phyloP scores from a whole-genome alignment of 2,888 invertebrate genomes.

The Diarsia brunnea region DNA sequence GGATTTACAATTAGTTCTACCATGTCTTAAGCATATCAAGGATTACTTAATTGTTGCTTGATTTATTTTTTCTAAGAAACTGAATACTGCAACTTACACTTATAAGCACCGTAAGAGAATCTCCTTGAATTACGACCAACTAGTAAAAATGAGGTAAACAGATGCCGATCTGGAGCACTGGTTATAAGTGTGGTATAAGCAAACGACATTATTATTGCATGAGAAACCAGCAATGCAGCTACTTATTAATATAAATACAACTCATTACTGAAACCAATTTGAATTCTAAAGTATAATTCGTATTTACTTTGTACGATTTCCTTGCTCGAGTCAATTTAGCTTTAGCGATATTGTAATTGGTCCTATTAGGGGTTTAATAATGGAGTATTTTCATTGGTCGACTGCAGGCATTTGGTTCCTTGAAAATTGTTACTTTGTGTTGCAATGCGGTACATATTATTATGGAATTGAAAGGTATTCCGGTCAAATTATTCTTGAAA shows the following conservation, averaged over 20 bases:
- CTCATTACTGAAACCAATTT: slow-evolving; percentile 11
- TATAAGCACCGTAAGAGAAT: background rate
- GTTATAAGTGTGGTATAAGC: background rate
- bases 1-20: too few relatives aligned
- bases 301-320: slow-evolving; percentile 26
- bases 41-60: too few relatives aligned
- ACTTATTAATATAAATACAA: slow-evolving; percentile 15
- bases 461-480: background rate
- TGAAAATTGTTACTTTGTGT: slow-evolving; percentile 30
- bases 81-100: background rate
- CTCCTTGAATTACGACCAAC: background rate
- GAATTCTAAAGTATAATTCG: slow-evolving; percentile 16
- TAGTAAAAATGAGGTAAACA: background rate
- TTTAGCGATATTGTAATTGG: slow-evolving; percentile 15
- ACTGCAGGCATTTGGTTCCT: slow-evolving; percentile 29
- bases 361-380: slow-evolving; percentile 23
- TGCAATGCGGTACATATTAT: slow-evolving; percentile 45
- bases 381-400: slow-evolving; percentile 11
- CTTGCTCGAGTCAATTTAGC: slow-evolving; percentile 13
- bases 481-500: background rate
- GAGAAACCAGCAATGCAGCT: background rate
- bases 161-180: background rate
- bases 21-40: too few relatives aligned
- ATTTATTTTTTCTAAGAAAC: too few relatives aligned
- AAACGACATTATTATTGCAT: background rate